Base-by-base conservation (phyloP, 92 coral and sea anemone species). In the Epizoanthus illoricatus region DNA sequence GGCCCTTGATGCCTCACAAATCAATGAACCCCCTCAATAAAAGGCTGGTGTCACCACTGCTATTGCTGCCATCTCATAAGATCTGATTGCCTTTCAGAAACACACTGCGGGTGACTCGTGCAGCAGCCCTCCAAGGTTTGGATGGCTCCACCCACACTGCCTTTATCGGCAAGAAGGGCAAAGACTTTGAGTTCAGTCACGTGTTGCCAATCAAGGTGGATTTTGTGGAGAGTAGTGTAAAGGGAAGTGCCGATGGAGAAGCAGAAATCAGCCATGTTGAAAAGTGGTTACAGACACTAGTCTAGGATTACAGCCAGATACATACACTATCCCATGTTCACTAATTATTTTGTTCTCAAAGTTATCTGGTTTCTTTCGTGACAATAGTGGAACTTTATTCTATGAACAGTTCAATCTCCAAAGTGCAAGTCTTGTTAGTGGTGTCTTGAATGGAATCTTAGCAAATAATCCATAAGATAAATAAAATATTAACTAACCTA, bases 101-200 rank as follows among this genome's bases (percentile, higher is more conserved):
- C 79, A 97, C 99, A n/a, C 87, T 91, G 59, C 97, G 99, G 28
- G 91, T 88, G 80, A 97, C 99, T 4, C 98, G 98, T 54, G 98
- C 99, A 11, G 99, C 99, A 65, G 99, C 98, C 43, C 88, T 97
- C 9, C 90, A 93, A 76, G 98, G 98, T 5, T 87, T 90, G 73
- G 99, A 97, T 81, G 99, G 97, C 52, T 86, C 93, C 20, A 82
- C 88, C 42, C 73, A 40, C 61, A 78, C 75, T 17, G 90, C 85
- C 9, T 88, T 80, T 63, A 87, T 97, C 63, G 99, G 99, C 18
- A 91, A 88, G 71, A 90, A 88, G 65, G 97, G 97, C 57, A 97
- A 91, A 81, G 99, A 97, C 75, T 97, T 97, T 66, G 98, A 97
- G 85, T 97, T 97, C 78, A 66, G 81, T 7, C 94, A 97, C 76